Percentiles rank a stretch among this genome's conserved stretches.
phyloP scores from a whole-genome alignment of 2,113 vertebrate species.

The Protobothrops flavoviridis region DNA sequence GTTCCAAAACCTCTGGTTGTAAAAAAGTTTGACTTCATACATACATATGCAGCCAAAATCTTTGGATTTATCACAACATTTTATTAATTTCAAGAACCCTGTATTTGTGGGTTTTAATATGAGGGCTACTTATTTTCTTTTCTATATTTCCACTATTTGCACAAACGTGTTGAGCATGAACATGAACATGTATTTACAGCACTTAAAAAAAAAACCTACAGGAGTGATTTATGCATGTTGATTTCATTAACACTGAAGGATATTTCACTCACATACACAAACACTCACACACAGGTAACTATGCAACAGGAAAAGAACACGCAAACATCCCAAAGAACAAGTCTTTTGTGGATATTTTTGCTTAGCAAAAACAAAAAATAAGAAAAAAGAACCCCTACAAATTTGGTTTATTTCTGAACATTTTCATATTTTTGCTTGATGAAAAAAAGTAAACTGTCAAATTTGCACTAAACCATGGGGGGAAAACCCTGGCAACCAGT shows the following conservation, averaged over 20 bases:
- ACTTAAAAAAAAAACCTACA: not conserved
- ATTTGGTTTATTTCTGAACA: slow-evolving; percentile 14
- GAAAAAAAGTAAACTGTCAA: slow-evolving; percentile 7
- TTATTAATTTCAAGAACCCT: not conserved
- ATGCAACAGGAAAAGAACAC: slow-evolving; percentile 18
- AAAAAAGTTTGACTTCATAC: not conserved
- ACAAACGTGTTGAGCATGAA: not conserved
- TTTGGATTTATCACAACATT: not conserved
- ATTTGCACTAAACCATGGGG: not conserved
- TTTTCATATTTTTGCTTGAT: not conserved
- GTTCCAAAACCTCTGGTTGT: not conserved
- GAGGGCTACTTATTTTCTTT: not conserved
- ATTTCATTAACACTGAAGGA: not conserved
- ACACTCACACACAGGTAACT: not conserved
- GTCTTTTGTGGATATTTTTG: slow-evolving; percentile 8
- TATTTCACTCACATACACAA: not conserved
- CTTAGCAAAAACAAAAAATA: slow-evolving; percentile 9
- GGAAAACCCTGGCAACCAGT: slow-evolving; percentile 15
- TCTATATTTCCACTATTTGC: not conserved
- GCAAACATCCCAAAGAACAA: slow-evolving; percentile 4
- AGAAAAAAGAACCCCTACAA: not conserved
- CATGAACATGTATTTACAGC: not conserved
- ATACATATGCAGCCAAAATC: not conserved
- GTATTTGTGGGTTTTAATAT: not conserved
- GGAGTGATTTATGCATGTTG: not conserved